Conservation (phyloP, 2,888 invertebrate genomes). For the Nomada fucata region DNA sequence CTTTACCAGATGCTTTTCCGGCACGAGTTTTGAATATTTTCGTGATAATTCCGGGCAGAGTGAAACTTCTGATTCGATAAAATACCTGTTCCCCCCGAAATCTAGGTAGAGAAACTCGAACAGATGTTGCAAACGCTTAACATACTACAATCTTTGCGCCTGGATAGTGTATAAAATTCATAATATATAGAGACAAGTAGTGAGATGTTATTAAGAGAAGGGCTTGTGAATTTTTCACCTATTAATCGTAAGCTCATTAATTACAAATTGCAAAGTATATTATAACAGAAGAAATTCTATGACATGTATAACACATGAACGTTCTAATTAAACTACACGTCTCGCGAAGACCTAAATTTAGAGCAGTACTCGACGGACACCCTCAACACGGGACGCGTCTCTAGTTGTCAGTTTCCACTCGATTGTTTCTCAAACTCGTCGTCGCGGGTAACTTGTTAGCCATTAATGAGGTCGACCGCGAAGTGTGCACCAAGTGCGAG, state of each 20-base stretch:
- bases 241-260: no score
- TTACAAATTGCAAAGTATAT: no score
- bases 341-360: constrained; percentile 12
- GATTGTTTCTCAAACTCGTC: constrained; percentile 51
- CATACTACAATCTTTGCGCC: no score
- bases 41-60: not conserved
- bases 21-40: not conserved
- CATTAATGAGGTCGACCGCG: constrained; percentile 47
- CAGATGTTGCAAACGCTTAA: not conserved
- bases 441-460: constrained; percentile 39
- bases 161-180: no score
- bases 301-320: not conserved
- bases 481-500: constrained; percentile 15
- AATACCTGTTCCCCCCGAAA: not conserved
- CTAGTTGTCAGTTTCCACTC: constrained; percentile 42
- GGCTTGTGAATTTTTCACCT: no score
- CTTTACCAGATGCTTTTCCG: not conserved
- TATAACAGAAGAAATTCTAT: no score
- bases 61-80: not conserved
- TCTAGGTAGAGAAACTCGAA: not conserved
- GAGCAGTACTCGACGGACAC: not conserved
- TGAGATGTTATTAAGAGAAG: not conserved
- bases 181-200: no score
- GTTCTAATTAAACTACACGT: constrained; percentile 14
- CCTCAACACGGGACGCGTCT: constrained; percentile 15